Evolutionary conservation across 2,113 vertebrate species (phyloP), one percentile per base, ranked within the genome.

Genomic region (Engraulis encrasicolus): DNA sequence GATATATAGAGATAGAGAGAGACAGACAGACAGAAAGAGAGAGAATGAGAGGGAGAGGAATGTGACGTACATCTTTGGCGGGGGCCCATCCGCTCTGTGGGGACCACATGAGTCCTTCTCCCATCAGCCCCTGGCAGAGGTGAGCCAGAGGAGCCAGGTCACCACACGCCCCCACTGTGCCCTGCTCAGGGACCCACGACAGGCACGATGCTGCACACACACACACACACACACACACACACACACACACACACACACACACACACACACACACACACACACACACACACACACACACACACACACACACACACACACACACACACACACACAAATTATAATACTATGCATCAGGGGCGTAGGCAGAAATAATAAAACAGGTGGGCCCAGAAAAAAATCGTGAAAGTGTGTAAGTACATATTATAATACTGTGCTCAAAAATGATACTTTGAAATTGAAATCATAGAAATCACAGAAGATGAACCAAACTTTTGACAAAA

Each of bases 71-170:
- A 0, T 99, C 99, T 99, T 99, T 99, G 84, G 98, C 98, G 54
- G 99, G 97, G n/a, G 98, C 98, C 98, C 98, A 99, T 81, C 98
- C 98, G 58, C 98, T 99, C 92, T 97, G 99, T 0, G 98, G 98
- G 18, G 98, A 99, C 98, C 98, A 99, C 98, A 99, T 99, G 94
- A 97, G 98, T 19, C 98, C 98, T 92, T 99, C 98, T 91, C 98
- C 98, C 90, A 98, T 99, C 74, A 99, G 92, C 66, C 99, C 99
- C 48, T 99, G 93, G n/a, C 97, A 96, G 85, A 99, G 96, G 90
- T 99, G 99, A 87, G 98, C 96, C 71, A 99, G 97, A 0, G 98
- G 99, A 0, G 98, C 98, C 17, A 99, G 95, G 88, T 99, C 99
- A 92, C 99, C 99, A 0, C 99, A 99, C 81, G 99, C 99, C 83